phyloP scores from a whole-genome alignment of 2,797 vertebrate species.

The Malurus splendens region DNA sequence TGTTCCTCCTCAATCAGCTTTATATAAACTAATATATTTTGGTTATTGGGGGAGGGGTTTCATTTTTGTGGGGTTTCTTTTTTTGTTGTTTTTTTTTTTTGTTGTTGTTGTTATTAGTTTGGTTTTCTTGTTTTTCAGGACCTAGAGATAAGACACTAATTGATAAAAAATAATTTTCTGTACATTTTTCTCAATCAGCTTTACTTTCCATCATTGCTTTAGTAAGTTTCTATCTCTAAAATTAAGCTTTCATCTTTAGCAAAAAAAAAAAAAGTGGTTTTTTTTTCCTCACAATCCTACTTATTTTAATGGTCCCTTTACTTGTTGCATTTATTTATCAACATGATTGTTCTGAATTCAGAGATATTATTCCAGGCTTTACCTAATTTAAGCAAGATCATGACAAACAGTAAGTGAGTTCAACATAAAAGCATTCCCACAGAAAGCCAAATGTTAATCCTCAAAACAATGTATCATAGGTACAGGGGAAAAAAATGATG shows the following conservation, averaged over 20 bases:
- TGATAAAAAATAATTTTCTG: background rate
- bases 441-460: background rate
- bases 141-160: background rate
- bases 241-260: background rate
- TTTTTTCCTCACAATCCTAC: background rate
- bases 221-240: background rate
- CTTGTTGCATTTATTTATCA: background rate
- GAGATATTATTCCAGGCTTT: background rate
- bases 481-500: background rate
- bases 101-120: background rate
- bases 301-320: background rate
- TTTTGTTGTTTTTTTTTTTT: background rate
- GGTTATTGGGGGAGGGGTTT: fast-evolving
- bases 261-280: fast-evolving
- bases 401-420: background rate
- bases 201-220: background rate
- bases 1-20: background rate
- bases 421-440: background rate
- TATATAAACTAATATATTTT: background rate
- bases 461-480: background rate
- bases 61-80: background rate
- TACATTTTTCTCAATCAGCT: background rate
- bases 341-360: background rate
- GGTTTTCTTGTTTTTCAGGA: background rate
- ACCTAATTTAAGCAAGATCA: background rate